A percentile compares a stretch with the other conserved stretches of the same genome.
Evolutionary conservation across 1,140 invertebrate genomes (phyloP).

Genomic region (Diuraphis noxia): DNA sequence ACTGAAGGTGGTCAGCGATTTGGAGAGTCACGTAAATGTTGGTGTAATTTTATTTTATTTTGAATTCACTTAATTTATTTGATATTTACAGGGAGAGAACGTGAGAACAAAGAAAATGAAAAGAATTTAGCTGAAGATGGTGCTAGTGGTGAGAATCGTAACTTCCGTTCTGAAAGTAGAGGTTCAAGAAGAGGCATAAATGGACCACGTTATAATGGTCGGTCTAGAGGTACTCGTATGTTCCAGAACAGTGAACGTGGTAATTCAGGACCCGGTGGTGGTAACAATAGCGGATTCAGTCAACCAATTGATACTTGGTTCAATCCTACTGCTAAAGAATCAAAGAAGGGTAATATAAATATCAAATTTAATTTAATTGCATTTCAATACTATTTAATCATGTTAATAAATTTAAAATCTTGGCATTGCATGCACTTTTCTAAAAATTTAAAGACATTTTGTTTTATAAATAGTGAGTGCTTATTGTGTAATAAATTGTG

Average conservation of each 20-base stretch:
- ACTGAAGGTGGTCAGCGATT: conserved; percentile 22
- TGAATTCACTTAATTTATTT: conserved; percentile 13
- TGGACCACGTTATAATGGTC: conserved; percentile 59
- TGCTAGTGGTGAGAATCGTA: conserved; percentile 62
- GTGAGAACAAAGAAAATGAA: conserved; percentile 69
- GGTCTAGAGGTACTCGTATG: conserved; percentile 64
- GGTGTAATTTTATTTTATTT: neutral
- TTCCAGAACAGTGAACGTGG: conserved; percentile 62
- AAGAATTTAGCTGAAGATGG: conserved; percentile 63
- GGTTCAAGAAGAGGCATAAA: conserved; percentile 64
- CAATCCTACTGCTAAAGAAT: conserved; percentile 60
- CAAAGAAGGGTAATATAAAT: conserved; percentile 40
- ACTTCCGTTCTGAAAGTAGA: conserved; percentile 61
- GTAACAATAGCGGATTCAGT: conserved; percentile 57
- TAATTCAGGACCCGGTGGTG: conserved; percentile 47
- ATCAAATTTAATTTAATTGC: neutral
- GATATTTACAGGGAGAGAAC: conserved; percentile 60
- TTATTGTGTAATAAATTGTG: too few relatives aligned
- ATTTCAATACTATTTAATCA: neutral
- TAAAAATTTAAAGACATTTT: too few relatives aligned
- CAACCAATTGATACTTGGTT: conserved; percentile 68
- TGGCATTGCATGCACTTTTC: neutral
- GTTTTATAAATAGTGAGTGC: too few relatives aligned
- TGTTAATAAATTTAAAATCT: neutral
- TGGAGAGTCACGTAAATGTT: conserved; percentile 36